A percentile compares a stretch with the other conserved stretches of the same genome.
These are phyloP conservation scores for Busseola fusca DNA, from an alignment of 2,888 invertebrate genomes.

Conservation along the genomic window DNA sequence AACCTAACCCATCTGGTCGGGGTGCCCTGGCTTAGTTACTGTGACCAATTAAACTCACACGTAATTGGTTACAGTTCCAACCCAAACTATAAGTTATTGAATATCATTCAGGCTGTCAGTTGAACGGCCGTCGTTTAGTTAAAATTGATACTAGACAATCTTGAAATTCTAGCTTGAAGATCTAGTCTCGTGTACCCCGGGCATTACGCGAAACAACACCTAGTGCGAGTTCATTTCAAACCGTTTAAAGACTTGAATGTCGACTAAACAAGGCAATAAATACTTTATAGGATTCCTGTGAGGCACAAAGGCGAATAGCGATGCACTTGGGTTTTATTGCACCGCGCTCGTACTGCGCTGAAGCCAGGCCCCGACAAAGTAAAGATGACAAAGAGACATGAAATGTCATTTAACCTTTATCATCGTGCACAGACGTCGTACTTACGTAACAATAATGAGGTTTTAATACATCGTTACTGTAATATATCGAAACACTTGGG, in stretches of 20 bases:
- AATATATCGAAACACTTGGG: slow-evolving; percentile 51
- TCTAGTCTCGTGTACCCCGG: background rate
- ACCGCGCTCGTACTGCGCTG: slow-evolving; percentile 40
- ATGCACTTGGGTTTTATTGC: slow-evolving; percentile 62
- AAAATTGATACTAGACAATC: background rate
- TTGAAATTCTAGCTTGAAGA: background rate
- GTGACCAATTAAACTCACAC: too few species aligned
- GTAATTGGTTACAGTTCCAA: too few species aligned
- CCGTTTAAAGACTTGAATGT: slow-evolving; percentile 57
- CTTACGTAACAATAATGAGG: slow-evolving; percentile 60
- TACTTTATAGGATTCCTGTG: slow-evolving; percentile 62
- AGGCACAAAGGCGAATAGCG: slow-evolving; percentile 57
- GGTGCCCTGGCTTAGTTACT: too few species aligned
- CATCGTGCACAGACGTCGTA: slow-evolving; percentile 57
- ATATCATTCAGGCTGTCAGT: too few species aligned
- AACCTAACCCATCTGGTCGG: too few species aligned
- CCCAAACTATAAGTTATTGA: too few species aligned
- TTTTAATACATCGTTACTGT: slow-evolving; percentile 59
- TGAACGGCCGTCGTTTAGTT: too few species aligned
- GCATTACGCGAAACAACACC: slow-evolving; percentile 25
- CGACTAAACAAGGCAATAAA: slow-evolving; percentile 65
- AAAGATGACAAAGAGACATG: slow-evolving; percentile 62
- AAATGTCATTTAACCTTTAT: slow-evolving; percentile 64
- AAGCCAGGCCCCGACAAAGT: slow-evolving; percentile 51
- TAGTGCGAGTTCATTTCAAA: slow-evolving; percentile 50